phyloP scores from a whole-genome alignment of 2,888 invertebrate species.

The Antitype chi region DNA sequence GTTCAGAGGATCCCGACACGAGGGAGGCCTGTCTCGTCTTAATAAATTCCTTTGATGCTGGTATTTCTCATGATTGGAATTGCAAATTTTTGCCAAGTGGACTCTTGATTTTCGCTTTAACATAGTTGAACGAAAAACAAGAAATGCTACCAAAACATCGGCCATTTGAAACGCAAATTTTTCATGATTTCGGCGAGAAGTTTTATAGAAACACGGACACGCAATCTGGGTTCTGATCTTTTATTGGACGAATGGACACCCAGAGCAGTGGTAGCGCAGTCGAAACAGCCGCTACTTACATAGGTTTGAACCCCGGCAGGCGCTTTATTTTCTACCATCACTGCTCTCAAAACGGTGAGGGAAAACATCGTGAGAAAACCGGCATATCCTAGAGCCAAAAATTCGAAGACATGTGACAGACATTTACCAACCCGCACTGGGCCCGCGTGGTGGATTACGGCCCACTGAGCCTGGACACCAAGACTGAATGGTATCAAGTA shows the following conservation, averaged over 20 bases:
- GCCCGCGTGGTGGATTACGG: no score
- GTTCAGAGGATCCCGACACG: conserved; percentile 16
- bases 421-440: no score
- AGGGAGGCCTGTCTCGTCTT: conserved; percentile 54
- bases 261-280: no score
- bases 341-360: no score
- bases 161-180: conserved; percentile 60
- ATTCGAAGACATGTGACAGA: no score
- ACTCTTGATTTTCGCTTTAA: conserved; percentile 65
- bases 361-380: no score
- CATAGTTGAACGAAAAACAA: conserved; percentile 58
- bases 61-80: conserved; percentile 64
- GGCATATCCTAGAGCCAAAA: no score
- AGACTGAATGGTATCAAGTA: background rate
- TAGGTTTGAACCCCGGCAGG: no score
- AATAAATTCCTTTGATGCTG: conserved; percentile 68
- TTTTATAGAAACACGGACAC: background rate
- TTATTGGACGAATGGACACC: background rate
- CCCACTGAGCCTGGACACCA: no score
- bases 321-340: no score
- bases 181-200: conserved; percentile 33
- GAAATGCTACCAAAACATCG: conserved; percentile 61
- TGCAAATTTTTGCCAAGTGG: conserved; percentile 65
- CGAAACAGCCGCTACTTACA: no score
- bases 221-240: background rate